A percentile compares a stretch with the other conserved stretches of the same genome.
phyloP scores from a whole-genome alignment of 2,888 invertebrate genomes.

The Acronicta psi region DNA sequence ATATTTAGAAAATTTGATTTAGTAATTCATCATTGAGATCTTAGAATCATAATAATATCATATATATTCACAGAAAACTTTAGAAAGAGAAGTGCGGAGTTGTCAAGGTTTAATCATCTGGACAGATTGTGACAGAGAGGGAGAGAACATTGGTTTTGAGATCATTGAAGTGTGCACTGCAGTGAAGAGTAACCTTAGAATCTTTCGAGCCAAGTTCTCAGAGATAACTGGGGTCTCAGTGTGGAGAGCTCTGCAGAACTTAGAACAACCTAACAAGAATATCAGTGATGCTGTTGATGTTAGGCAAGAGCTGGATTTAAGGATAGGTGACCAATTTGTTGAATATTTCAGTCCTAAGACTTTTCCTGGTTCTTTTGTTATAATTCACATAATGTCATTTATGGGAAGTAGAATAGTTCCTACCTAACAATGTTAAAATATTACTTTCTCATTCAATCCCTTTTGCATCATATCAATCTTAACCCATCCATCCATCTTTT shows the following conservation, averaged over 20 bases:
- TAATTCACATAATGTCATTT: too few relatives aligned
- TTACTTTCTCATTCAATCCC: too few relatives aligned
- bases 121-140: constrained; percentile 99
- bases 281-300: constrained; percentile 98
- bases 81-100: constrained; percentile 91
- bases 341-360: neutral
- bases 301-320: constrained; percentile 95
- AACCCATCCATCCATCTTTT: too few relatives aligned
- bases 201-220: constrained; percentile 97
- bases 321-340: constrained; percentile 91
- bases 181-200: constrained; percentile 91
- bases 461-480: too few relatives aligned
- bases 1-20: too few relatives aligned
- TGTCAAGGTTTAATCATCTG: constrained; percentile 96
- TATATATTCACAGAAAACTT: constrained; percentile 87
- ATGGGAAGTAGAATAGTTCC: too few relatives aligned
- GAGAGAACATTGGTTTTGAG: constrained; percentile 99
- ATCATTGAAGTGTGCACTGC: constrained; percentile 96
- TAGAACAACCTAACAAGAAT: constrained; percentile 94
- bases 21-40: neutral
- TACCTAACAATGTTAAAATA: neutral
- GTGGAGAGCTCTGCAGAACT: constrained; percentile 93
- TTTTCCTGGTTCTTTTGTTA: too few relatives aligned
- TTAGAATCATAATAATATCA: neutral
- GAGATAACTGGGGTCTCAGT: constrained; percentile 97